These are phyloP conservation scores for Choloepus didactylus DNA, from an alignment of 2,797 vertebrate species.

Conservation along the genomic window DNA sequence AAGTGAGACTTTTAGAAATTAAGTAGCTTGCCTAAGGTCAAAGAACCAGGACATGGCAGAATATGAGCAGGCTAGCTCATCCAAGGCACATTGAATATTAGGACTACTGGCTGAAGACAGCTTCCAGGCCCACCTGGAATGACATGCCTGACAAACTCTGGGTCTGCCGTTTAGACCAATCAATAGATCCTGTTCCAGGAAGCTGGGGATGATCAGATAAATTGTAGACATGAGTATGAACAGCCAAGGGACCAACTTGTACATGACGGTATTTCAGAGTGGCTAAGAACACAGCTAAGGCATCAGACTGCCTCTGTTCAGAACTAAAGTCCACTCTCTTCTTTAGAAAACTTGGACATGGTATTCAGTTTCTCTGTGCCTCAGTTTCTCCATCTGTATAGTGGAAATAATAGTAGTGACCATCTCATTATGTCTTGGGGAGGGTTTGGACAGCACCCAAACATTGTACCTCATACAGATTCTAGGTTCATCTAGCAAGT, in stretches of 20 bases:
- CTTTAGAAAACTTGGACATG: background rate
- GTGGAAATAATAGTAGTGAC: background rate
- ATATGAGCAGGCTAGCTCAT: background rate
- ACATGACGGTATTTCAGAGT: background rate
- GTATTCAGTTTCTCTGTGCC: background rate
- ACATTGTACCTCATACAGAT: background rate
- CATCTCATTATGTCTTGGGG: background rate
- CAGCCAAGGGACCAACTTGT: background rate
- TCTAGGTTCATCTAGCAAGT: constrained; percentile 12
- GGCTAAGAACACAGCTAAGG: background rate
- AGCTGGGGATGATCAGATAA: background rate
- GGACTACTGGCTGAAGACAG: background rate
- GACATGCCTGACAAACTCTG: background rate
- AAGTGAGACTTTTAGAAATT: background rate
- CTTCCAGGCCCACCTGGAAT: background rate
- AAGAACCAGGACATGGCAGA: background rate
- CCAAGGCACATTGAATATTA: background rate
- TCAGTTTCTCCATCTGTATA: background rate
- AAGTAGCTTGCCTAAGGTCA: background rate
- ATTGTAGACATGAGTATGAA: background rate
- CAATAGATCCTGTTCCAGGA: background rate
- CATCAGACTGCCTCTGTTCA: background rate
- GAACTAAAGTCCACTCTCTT: background rate
- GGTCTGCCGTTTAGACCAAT: background rate
- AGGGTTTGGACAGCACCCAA: background rate